phyloP scores from a whole-genome alignment of 92 coral and sea anemone genomes.

The Ricordea florida region DNA sequence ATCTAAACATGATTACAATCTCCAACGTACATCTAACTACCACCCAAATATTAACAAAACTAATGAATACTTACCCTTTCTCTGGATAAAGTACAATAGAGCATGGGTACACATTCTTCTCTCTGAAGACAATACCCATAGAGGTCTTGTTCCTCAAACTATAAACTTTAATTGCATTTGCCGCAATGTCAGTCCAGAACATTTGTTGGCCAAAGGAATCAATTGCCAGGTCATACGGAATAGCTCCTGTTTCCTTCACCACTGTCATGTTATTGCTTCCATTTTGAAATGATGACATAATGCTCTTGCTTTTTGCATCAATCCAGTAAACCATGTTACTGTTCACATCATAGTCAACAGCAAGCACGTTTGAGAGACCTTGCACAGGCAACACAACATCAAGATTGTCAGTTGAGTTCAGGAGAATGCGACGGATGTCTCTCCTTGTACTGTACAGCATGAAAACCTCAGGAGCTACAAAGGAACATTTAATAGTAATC shows the following conservation, averaged over 20 bases:
- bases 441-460: conserved; percentile 80
- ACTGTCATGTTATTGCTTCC: conserved; percentile 58
- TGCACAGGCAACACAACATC: conserved; percentile 79
- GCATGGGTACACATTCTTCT: conserved; percentile 56
- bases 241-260: conserved; percentile 3
- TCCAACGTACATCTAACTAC: too few relatives aligned
- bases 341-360: conserved; percentile 81
- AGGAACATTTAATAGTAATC: background rate
- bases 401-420: conserved; percentile 77
- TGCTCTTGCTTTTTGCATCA: conserved; percentile 37
- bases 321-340: conserved; percentile 90
- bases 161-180: conserved; percentile 80
- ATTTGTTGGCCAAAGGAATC: conserved; percentile 89
- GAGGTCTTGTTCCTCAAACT: conserved; percentile 57
- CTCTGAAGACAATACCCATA: conserved; percentile 59
- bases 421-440: conserved; percentile 73
- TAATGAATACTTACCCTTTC: conserved; percentile 72
- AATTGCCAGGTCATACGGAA: conserved; percentile 85
- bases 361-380: conserved; percentile 54
- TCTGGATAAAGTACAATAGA: conserved; percentile 85
- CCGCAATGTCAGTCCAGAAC: conserved; percentile 82
- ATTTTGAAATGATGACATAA: conserved; percentile 68
- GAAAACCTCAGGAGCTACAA: conserved; percentile 77
- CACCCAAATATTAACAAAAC: background rate
- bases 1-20: too few relatives aligned